These are phyloP conservation scores for Caenorhabditis auriculariae DNA, from an alignment of 2,888 invertebrate species.

Conservation along the genomic window DNA sequence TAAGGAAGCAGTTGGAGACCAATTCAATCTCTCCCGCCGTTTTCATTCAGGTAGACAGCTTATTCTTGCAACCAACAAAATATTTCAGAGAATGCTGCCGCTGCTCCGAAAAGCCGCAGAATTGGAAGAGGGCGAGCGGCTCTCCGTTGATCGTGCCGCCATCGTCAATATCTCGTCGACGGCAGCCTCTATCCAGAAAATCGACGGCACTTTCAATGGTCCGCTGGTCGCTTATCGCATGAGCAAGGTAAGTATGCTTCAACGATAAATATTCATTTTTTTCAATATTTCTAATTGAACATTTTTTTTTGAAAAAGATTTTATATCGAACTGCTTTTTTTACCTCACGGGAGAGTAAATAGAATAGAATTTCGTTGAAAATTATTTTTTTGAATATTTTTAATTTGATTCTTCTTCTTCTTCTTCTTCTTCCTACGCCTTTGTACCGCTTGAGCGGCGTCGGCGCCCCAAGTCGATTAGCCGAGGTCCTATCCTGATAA, in stretches of 20 bases:
- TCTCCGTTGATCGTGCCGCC: constrained; percentile 33
- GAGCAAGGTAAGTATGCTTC: constrained; percentile 10
- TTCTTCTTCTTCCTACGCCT: too few species aligned
- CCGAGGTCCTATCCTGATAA: too few species aligned
- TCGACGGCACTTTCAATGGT: constrained; percentile 29
- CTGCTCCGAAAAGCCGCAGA: constrained; percentile 27
- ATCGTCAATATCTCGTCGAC: constrained; percentile 45
- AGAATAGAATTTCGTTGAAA: too few species aligned
- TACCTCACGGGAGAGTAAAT: too few species aligned
- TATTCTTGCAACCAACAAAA: not conserved
- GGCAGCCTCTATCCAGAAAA: constrained; percentile 27
- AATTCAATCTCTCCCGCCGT: constrained; percentile 16
- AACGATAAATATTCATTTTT: too few species aligned
- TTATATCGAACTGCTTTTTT: too few species aligned
- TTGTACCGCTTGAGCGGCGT: too few species aligned
- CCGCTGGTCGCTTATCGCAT: constrained; percentile 24
- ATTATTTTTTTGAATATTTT: too few species aligned
- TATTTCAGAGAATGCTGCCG: constrained; percentile 23
- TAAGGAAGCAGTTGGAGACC: constrained; percentile 14
- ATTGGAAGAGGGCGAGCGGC: constrained; percentile 5
- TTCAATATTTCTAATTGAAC: too few species aligned
- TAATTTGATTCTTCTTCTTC: too few species aligned
- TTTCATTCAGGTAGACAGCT: constrained; percentile 14
- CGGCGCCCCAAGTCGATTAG: too few species aligned
- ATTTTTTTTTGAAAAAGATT: too few species aligned